Conservation (phyloP, 2,888 invertebrate species). For the Ichneumon xanthorius region DNA sequence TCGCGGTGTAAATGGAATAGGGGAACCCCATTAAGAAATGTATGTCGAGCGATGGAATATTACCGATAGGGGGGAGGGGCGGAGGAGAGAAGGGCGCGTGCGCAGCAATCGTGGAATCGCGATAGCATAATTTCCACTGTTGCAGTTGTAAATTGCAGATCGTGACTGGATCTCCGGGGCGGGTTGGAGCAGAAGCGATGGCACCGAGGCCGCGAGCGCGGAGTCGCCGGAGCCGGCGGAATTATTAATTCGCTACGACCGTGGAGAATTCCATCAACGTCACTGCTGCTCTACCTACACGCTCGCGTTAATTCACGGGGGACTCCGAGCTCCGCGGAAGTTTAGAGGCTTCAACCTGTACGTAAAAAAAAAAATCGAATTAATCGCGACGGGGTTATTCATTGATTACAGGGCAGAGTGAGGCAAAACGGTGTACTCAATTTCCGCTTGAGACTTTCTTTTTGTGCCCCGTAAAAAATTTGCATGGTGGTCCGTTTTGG, state of each 20-base stretch:
- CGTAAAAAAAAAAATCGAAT: not conserved
- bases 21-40: slow-evolving; percentile 64
- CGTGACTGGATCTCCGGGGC: slow-evolving; percentile 59
- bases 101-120: slow-evolving; percentile 64
- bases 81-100: not conserved
- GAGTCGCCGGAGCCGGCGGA: slow-evolving; percentile 40
- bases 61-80: slow-evolving; percentile 47
- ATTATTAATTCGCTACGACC: slow-evolving; percentile 63
- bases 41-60: slow-evolving; percentile 65
- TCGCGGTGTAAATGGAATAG: slow-evolving; percentile 61
- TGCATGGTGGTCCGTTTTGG: not conserved
- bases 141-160: slow-evolving; percentile 69
- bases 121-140: slow-evolving; percentile 68
- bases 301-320: not conserved
- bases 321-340: not conserved
- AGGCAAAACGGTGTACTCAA: not conserved
- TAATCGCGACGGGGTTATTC: not conserved
- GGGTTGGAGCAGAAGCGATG: slow-evolving; percentile 20
- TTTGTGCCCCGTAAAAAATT: not conserved
- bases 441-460: not conserved
- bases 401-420: not conserved
- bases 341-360: not conserved
- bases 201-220: slow-evolving; percentile 8
- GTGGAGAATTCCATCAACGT: slow-evolving; percentile 64
- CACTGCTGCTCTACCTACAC: slow-evolving; percentile 15